phyloP scores from a whole-genome alignment of 1,140 invertebrate genomes.

The Panagrolaimus sp. region DNA sequence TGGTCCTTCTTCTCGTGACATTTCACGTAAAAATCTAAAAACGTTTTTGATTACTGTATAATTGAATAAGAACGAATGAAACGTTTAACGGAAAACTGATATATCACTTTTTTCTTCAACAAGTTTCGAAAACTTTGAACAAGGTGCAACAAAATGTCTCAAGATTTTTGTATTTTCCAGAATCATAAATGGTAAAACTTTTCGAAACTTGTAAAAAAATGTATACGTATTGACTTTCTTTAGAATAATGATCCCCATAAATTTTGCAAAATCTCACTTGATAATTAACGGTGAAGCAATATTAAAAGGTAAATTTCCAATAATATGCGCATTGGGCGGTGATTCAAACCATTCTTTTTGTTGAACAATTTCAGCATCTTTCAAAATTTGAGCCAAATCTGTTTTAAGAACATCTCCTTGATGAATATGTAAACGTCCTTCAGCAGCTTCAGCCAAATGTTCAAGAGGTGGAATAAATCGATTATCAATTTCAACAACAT shows the following conservation, averaged over 20 bases:
- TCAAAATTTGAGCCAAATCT: constrained; percentile 72
- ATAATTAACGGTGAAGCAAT: constrained; percentile 88
- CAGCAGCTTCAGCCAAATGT: constrained; percentile 70
- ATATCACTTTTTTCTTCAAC: constrained; percentile 15
- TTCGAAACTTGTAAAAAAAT: too few relatives aligned
- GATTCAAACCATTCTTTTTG: constrained; percentile 34
- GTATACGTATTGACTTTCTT: too few relatives aligned
- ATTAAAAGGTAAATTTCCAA: constrained; percentile 96
- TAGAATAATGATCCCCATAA: too few relatives aligned
- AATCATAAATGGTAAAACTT: constrained; percentile 12
- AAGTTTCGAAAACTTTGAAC: constrained; percentile 19
- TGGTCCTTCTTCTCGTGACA: constrained; percentile 71
- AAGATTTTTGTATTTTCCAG: not conserved
- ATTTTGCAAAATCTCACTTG: constrained; percentile 55
- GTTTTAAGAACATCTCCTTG: constrained; percentile 79
- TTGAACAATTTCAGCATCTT: constrained; percentile 59
- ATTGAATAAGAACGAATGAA: constrained; percentile 63
- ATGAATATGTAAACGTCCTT: constrained; percentile 71
- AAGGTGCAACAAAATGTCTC: not conserved
- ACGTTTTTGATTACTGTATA: not conserved
- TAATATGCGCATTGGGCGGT: constrained; percentile 65
- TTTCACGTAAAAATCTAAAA: constrained; percentile 73
- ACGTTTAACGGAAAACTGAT: constrained; percentile 12
- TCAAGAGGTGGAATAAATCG: constrained; percentile 80
- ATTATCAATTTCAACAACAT: constrained; percentile 86